These are phyloP conservation scores for Thaleichthys pacificus DNA, from an alignment of 2,797 vertebrate species.

Conservation along the genomic window DNA sequence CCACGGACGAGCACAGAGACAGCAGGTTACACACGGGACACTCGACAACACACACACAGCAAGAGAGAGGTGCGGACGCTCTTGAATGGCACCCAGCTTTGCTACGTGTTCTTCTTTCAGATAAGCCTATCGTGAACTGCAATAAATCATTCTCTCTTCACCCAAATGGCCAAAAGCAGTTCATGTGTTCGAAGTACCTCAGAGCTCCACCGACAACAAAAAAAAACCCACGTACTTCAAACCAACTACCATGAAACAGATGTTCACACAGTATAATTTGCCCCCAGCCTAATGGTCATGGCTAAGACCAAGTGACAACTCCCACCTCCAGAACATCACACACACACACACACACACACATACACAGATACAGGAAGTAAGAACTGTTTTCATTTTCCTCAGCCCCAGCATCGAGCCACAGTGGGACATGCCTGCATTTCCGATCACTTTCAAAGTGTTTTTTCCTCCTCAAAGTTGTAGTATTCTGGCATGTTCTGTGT, in stretches of 20 bases:
- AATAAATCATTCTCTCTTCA: slow-evolving; percentile 11
- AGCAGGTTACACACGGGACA: neutral
- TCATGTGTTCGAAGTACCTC: neutral
- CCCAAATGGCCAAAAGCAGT: neutral
- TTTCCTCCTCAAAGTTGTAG: neutral
- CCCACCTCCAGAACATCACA: neutral
- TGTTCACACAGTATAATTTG: neutral
- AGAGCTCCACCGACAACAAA: neutral
- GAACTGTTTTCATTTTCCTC: too few species aligned
- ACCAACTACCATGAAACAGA: neutral
- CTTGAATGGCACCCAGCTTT: slow-evolving; percentile 17
- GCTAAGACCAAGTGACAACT: neutral
- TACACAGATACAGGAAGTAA: neutral
- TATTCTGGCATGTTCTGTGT: neutral
- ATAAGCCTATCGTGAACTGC: neutral
- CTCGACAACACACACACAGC: neutral
- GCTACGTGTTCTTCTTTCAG: neutral
- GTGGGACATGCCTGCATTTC: neutral
- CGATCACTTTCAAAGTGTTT: neutral
- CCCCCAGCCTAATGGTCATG: neutral
- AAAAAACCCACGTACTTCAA: neutral
- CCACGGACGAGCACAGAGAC: neutral
- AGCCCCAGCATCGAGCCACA: too few species aligned
- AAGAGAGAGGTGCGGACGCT: neutral
- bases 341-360: neutral